Percentiles rank a stretch among this genome's conserved stretches.
Conservation (phyloP, 2,797 vertebrate genomes). For the Cyprinodon diabolis region DNA sequence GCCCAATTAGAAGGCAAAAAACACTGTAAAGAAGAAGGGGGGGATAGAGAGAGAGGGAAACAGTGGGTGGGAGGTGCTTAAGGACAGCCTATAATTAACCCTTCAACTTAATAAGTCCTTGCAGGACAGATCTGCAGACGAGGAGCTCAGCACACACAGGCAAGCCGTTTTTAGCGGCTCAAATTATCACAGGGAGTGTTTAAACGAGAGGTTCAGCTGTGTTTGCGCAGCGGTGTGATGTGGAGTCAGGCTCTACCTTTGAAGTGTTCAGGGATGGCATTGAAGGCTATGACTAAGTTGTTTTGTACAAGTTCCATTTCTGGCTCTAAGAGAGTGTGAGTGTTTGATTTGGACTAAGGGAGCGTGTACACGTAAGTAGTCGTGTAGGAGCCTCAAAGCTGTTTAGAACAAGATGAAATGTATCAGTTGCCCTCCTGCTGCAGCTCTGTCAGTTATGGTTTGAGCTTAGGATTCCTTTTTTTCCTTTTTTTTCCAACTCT, state of each 20-base stretch:
- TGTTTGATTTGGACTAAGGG: slow-evolving; percentile 71
- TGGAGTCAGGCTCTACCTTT: slow-evolving; percentile 69
- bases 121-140: slow-evolving; percentile 66
- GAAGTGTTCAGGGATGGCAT: slow-evolving; percentile 67
- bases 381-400: slow-evolving; percentile 59
- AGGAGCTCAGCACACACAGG: slow-evolving; percentile 37
- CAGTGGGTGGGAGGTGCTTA: slow-evolving; percentile 44
- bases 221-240: slow-evolving; percentile 67
- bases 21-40: slow-evolving; percentile 49
- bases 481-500: background rate
- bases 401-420: slow-evolving; percentile 50
- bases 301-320: slow-evolving; percentile 71
- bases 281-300: slow-evolving; percentile 75
- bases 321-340: slow-evolving; percentile 58
- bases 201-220: slow-evolving; percentile 62
- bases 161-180: slow-evolving; percentile 51
- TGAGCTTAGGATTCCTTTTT: slow-evolving; percentile 13
- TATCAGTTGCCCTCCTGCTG: slow-evolving; percentile 58
- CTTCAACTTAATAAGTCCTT: slow-evolving; percentile 80
- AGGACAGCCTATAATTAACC: slow-evolving; percentile 79
- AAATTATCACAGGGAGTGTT: slow-evolving; percentile 66
- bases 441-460: slow-evolving; percentile 47
- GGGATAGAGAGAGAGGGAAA: slow-evolving; percentile 9
- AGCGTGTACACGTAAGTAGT: slow-evolving; percentile 60
- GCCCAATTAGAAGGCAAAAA: slow-evolving; percentile 76